Evolutionary conservation across 1,140 invertebrate species (phyloP).

Genomic region (Oreohelix idahoensis): DNA sequence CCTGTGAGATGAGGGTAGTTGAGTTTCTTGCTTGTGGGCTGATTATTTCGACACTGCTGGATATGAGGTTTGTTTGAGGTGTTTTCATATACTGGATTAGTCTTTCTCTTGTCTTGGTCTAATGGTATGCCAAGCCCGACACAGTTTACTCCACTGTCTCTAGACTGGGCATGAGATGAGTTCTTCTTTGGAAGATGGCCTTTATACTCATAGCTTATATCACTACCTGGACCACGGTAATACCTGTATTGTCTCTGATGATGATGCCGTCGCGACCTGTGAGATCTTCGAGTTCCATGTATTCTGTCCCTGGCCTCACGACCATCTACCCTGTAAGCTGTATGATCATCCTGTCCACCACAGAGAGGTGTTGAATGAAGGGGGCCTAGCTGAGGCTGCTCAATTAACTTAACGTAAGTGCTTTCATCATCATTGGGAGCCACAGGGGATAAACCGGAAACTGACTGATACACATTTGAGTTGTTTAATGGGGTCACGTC

Average conservation of each 20-base stretch:
- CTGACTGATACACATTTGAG: conserved; percentile 39
- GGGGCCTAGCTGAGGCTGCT: conserved; percentile 31
- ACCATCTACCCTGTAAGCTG: conserved; percentile 24
- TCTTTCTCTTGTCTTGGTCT: background rate
- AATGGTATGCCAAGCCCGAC: conserved; percentile 50
- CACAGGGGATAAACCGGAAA: conserved; percentile 11
- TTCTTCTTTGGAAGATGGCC: conserved; percentile 63
- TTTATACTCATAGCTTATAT: conserved; percentile 63
- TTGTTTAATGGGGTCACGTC: background rate
- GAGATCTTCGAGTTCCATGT: conserved; percentile 42
- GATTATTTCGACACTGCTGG: too few species aligned
- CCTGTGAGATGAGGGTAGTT: background rate
- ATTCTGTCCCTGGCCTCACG: conserved; percentile 27
- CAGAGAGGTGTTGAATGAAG: conserved; percentile 45
- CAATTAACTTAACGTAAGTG: conserved; percentile 20
- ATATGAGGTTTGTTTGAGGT: background rate
- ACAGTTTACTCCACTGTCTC: conserved; percentile 68
- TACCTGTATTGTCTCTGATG: conserved; percentile 38
- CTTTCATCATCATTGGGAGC: background rate
- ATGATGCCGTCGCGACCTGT: conserved; percentile 46
- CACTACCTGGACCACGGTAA: conserved; percentile 47
- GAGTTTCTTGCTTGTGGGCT: background rate
- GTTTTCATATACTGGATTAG: conserved; percentile 27
- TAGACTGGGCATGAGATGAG: conserved; percentile 54
- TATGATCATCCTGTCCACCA: conserved; percentile 28